Conservation (phyloP, 2,888 invertebrate genomes). For the Meteorus colon region DNA sequence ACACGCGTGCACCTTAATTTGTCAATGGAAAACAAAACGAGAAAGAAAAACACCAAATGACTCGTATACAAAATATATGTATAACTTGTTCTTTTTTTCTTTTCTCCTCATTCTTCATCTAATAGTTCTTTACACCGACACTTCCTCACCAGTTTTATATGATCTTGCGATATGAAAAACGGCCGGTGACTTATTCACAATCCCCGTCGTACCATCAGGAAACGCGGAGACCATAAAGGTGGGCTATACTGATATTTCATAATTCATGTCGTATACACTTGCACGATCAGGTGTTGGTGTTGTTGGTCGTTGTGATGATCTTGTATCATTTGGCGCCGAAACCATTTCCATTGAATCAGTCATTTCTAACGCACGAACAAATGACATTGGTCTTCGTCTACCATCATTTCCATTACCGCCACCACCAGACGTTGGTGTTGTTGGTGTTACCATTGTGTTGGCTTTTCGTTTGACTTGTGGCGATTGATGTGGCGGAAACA, state of each 20-base stretch:
- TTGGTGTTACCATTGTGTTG: constrained; percentile 69
- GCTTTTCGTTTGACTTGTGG: constrained; percentile 67
- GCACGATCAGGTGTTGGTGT: constrained; percentile 86
- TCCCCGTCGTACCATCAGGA: constrained; percentile 65
- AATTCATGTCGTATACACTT: constrained; percentile 95
- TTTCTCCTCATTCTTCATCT: not conserved
- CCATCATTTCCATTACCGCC: constrained; percentile 62
- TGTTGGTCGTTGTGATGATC: constrained; percentile 71
- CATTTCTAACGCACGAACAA: constrained; percentile 92
- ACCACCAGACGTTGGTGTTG: constrained; percentile 68
- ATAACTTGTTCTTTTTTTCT: not conserved
- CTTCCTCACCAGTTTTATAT: constrained; percentile 29
- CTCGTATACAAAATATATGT: constrained; percentile 6
- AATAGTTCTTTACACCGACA: constrained; percentile 23
- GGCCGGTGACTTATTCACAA: constrained; percentile 57
- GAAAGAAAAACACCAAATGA: not conserved
- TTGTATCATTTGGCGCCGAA: constrained; percentile 68
- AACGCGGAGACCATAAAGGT: constrained; percentile 64
- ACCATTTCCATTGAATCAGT: constrained; percentile 91
- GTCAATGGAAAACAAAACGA: not conserved
- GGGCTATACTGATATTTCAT: constrained; percentile 94
- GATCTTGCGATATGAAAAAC: constrained; percentile 53
- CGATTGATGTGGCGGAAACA: constrained; percentile 76
- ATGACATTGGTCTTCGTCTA: constrained; percentile 86
- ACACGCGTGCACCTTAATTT: constrained; percentile 13